Evolutionary conservation across 2,113 vertebrate species (phyloP), one percentile per base, ranked within the genome.

Genomic region (Urocolius indicus): DNA sequence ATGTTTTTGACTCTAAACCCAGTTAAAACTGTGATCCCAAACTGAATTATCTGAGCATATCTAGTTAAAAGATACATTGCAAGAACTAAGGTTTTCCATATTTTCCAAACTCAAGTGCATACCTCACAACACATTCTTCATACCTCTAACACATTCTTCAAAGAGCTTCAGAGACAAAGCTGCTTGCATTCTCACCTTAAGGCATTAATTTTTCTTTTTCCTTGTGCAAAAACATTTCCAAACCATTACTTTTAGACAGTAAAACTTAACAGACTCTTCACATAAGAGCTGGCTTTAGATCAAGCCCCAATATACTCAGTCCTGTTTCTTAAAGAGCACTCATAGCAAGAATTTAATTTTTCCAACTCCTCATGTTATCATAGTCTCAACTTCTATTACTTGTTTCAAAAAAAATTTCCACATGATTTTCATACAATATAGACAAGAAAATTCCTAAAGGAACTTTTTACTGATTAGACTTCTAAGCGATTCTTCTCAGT

Each of bases 391-490:
- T 97, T 93, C 92, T 87, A 92, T 90, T 97, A 94, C 73, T 79
- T 90, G 62, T 55, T 97, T 90, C 82, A 96, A 93, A 97, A 97
- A 88, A 91, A 95, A 96, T 92, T 67, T 95, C 87, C 80, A 92
- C 68, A 52, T 95, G 92, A 98, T 97, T 97, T 96, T 73, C 81
- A 76, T 96, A 95, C 69, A n/a, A 63, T 85, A 89, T 29, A 93
- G 87, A 95, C 84, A 95, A 95, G 91, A 96, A 71, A 87, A 93
- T 90, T 91, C 90, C 89, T 77, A 75, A 94, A 97, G 95, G 69
- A 87, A 96, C 77, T 96, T 97, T 85, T 94, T 94, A 92, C 67
- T 90, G 75, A 83, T 90, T 75, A 73, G 49, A 59, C 67, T 66
- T 77, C 8, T 38, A 86, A 58, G 43, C 77, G 85, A 66, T 52